Base-by-base conservation (phyloP, 2,888 invertebrate species). In the Hyposoter didymator region DNA sequence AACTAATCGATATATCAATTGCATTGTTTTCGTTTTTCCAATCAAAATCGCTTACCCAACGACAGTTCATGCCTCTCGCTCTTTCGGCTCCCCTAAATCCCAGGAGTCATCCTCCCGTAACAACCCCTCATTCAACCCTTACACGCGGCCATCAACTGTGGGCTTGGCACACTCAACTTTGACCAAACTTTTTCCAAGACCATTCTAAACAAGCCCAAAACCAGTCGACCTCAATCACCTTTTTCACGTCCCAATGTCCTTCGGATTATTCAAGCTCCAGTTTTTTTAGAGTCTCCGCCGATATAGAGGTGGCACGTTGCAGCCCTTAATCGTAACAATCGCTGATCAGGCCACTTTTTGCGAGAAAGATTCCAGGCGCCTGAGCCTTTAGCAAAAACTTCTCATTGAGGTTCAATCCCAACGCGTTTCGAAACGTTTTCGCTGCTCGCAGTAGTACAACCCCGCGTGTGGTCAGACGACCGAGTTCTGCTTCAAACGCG, bases 1-100 rank as follows among this genome's bases (percentile, higher is more conserved):
- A 70, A 73, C 78, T 82, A 83, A 75, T 74, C 67, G 67, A 82
- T 82, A 59, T 79, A 82, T 81, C 73, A 78, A 82, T 82, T 62
- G 66, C 59, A 73, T 81, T 81, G 59, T 78, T 84, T 81, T 79
- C 45, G 47, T 78, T 62, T 66, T 69, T 55, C 49, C 22, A 28
- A 74, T 74, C 19, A 19, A 52, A 78, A 84, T 82, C 67, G 74
- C 72, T 74, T 64, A 69, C 22, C 73, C 81, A 73, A 67, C 78
- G 49, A 67, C 59, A 67, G 55, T 66, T 72, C 49, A 32, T 45
- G 67, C 67, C 52, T 45, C 39, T n/a, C 12, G 28, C 19, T 67
- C 22, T 52, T 7, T 17, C 12, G 49, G 45, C 64, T 7, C 32
- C 35, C 52, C 64, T 52, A 82, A 80, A 72, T 76, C 84, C 80